These are phyloP conservation scores for Theocolax elegans DNA, from an alignment of 1,140 invertebrate species.

Conservation along the genomic window DNA sequence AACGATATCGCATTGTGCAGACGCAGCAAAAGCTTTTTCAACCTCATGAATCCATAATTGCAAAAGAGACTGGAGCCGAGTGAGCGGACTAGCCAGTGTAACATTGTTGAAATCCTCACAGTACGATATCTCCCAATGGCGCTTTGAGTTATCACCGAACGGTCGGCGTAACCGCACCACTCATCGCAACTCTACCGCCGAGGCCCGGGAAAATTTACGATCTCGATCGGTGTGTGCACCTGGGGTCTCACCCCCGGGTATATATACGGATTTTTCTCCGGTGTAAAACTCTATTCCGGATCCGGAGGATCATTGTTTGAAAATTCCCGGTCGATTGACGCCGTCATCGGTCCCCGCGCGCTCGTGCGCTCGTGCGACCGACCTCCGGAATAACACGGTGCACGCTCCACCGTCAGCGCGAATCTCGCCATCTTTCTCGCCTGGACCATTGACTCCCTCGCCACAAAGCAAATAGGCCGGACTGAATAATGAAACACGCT, in stretches of 20 bases:
- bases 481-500: slow-evolving; percentile 24
- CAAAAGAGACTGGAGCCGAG: neutral
- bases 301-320: slow-evolving; percentile 1
- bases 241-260: neutral
- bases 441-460: slow-evolving; percentile 42
- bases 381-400: neutral
- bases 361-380: neutral
- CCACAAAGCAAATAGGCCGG: slow-evolving; percentile 29
- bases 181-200: too few relatives aligned
- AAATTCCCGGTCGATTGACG: neutral
- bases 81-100: neutral
- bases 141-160: neutral
- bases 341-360: neutral
- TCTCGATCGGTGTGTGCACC: too few relatives aligned
- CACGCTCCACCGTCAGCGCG: neutral
- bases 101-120: neutral
- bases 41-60: neutral
- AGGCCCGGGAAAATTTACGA: too few relatives aligned
- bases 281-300: neutral
- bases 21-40: neutral
- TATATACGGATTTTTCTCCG: neutral
- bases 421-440: slow-evolving; percentile 15
- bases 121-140: neutral
- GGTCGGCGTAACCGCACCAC: neutral
- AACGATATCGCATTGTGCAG: too few relatives aligned